Evolutionary conservation across 2,113 vertebrate species (phyloP), one percentile per base, ranked within the genome.

Genomic region (Meles meles): DNA sequence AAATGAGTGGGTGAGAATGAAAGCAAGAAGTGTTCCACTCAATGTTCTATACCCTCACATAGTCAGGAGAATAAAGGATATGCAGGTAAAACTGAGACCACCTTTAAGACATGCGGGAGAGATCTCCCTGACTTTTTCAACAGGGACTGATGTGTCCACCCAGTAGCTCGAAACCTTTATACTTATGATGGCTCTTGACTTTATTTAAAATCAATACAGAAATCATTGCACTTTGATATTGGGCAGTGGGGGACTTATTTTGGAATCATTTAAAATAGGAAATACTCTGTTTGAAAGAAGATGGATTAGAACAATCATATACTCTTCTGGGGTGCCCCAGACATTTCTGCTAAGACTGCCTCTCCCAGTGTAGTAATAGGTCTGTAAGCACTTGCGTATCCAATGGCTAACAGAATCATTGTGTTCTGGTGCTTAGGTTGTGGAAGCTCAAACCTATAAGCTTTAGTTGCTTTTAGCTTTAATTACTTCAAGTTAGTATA

Each of bases 141-240:
- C 71, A 34, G 39, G 63, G 61, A 74, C 65, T 65, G 9, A 44
- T 25, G 7, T 77, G 11, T 57, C 44, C 5, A 74, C 5, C 21
- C 14, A 34, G 18, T 81, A 57, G 37, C 39, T 83, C 83, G 42
- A 77, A 96, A 79, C 12, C 59, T 88, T 65, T 71, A 79, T 17
- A 77, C 12, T 69, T 61, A 61, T 42, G 3, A 13, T 79, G 77
- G 27, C n/a, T 77, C 29, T 52, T 84, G 59, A 42, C 69, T 88
- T 92, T 88, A 83, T 69, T 92, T 69, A 79, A 94, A 81, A 69
- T 92, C 18, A 93, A 83, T 42, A 63, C 9, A 81, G 20, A 93
- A 86, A 47, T 39, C 86, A 96, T 71, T 90, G 65, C 11, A 71
- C 13, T 91, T 77, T 93, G 29, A 71, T 85, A 88, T 10, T 76